A percentile compares a stretch with the other conserved stretches of the same genome.
These are phyloP conservation scores for Hyalella azteca DNA, from an alignment of 2,888 invertebrate species.

Conservation along the genomic window DNA sequence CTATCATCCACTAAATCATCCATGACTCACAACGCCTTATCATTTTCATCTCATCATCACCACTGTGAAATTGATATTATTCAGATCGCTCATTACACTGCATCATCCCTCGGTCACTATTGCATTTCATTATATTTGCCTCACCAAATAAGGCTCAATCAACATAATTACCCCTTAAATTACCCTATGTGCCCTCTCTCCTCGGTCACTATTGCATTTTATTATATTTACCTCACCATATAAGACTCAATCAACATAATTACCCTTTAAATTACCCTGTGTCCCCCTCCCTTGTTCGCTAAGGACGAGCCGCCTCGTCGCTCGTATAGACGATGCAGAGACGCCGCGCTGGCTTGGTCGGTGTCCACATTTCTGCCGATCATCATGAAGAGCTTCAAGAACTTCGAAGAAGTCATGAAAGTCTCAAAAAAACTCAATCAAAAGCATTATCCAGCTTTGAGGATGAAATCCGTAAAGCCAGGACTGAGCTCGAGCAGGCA, in stretches of 20 bases:
- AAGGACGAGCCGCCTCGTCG: neutral
- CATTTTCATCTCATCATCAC: no score
- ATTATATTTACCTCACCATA: neutral
- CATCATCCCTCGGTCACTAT: no score
- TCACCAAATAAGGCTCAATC: neutral
- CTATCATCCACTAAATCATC: no score
- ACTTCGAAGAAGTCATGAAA: conserved; percentile 11
- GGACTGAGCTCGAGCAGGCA: conserved; percentile 5
- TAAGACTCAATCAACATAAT: neutral
- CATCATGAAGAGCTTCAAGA: conserved; percentile 17
- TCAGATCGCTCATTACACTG: no score
- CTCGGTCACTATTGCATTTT: neutral
- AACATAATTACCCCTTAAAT: neutral
- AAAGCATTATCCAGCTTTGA: conserved; percentile 26
- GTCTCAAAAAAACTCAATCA: neutral
- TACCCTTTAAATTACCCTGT: neutral
- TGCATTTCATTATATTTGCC: no score
- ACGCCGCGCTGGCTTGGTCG: conserved; percentile 36
- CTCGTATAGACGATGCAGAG: conserved; percentile 27
- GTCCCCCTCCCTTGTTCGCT: neutral
- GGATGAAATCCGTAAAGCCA: conserved; percentile 21
- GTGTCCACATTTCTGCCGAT: conserved; percentile 25
- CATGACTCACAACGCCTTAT: no score
- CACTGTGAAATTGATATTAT: no score
- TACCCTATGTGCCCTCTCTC: neutral